phyloP scores from a whole-genome alignment of 2,888 invertebrate species.

The Orthosia gracilis region DNA sequence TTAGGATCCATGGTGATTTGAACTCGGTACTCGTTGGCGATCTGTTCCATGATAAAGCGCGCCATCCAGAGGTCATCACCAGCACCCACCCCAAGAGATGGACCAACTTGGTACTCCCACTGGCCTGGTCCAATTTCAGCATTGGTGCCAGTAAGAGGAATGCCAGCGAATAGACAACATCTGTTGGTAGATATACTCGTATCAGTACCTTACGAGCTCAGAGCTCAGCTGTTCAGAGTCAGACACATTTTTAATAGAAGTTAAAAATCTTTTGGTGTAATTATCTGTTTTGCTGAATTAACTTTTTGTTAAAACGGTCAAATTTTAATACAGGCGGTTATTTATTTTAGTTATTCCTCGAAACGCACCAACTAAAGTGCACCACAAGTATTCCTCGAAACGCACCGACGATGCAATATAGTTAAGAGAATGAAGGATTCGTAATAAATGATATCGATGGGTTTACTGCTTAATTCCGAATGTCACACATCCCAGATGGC shows the following conservation, averaged over 20 bases:
- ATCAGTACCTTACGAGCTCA: no score
- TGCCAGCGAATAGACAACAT: conserved; percentile 97
- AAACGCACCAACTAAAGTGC: no score
- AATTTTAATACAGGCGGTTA: no score
- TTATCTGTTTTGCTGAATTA: neutral
- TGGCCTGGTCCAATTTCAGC: conserved; percentile 99
- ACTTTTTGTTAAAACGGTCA: no score
- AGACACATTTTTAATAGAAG: neutral
- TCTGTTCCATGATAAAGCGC: conserved; percentile 95
- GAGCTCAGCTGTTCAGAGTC: neutral
- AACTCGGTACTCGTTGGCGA: conserved; percentile 97
- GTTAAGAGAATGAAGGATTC: no score
- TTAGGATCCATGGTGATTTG: conserved; percentile 91
- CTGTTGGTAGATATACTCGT: conserved; percentile 65
- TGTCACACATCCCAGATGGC: no score
- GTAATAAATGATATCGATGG: no score
- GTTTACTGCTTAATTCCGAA: no score
- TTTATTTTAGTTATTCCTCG: no score
- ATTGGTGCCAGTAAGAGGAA: conserved; percentile 98
- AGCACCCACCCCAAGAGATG: conserved; percentile 95
- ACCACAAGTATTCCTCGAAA: no score
- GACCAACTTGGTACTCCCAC: conserved; percentile 98
- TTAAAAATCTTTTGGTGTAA: neutral
- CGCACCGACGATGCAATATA: no score
- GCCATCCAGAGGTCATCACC: conserved; percentile 97